These are phyloP conservation scores for Onychostruthus taczanowskii DNA, from an alignment of 2,113 vertebrate genomes.

Conservation along the genomic window DNA sequence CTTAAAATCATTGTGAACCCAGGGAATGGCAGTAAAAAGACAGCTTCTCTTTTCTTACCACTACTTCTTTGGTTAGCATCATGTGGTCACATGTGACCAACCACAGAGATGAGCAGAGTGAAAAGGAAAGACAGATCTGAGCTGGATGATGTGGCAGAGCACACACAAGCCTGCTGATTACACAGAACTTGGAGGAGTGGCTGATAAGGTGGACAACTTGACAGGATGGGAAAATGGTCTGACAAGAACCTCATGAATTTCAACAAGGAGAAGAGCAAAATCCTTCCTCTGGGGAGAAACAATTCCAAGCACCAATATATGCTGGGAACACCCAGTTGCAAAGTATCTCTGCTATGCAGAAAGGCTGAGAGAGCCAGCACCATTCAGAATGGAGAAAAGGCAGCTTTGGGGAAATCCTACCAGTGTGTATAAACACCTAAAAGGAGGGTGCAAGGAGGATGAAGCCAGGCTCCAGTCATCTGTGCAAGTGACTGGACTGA, in stretches of 20 bases:
- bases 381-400: neutral
- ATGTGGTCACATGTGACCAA: neutral
- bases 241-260: neutral
- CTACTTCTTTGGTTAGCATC: neutral
- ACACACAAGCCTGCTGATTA: neutral
- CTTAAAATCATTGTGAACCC: neutral
- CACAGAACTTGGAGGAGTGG: neutral
- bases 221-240: neutral
- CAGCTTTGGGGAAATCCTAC: neutral
- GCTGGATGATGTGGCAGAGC: neutral
- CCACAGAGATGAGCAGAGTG: neutral
- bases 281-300: neutral
- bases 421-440: neutral
- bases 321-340: neutral
- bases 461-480: neutral
- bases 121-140: neutral
- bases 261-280: neutral
- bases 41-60: neutral
- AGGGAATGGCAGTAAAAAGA: neutral
- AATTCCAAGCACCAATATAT: neutral
- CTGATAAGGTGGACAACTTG: neutral
- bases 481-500: neutral
- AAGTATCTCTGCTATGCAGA: neutral
- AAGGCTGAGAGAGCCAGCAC: neutral
- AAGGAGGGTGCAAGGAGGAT: neutral